Base-by-base conservation (phyloP, 2,113 vertebrate species). In the Labeo catla region DNA sequence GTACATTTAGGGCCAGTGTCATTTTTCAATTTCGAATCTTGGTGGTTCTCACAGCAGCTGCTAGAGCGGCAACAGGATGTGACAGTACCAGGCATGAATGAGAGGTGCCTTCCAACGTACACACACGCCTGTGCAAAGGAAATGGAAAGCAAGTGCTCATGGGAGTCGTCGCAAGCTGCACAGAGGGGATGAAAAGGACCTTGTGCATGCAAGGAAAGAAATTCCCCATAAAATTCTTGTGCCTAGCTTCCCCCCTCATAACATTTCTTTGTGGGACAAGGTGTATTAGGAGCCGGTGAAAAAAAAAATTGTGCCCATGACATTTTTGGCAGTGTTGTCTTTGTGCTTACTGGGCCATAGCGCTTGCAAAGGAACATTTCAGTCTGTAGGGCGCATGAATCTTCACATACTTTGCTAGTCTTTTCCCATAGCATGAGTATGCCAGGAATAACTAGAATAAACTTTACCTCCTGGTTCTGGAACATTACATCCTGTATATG, bases 1-100 rank as follows among this genome's bases (percentile, higher is more conserved):
- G 73, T 68, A 87, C 81, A 90, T 87, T 91, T 78, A 84, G 72
- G 49, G 80, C 50, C 61, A 84, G 86, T 89, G 70, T 89, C 66
- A 49, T 89, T 89, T 87, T 88, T 90, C 80, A 85, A 74, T 90
- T 87, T 90, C 90, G 90, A 86, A 82, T 86, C 80, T 89, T 80
- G 83, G 85, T 68, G 21, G 82, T 86, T 87, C 81, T 86, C 28
- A 34, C 76, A 79, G 78, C 87, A 85, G 87, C 77, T 79, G 86
- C 87, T 88, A 34, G 57, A 84, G 76, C 79, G 68, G 90, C 65
- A 87, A 89, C 90, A 91, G 90, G 90, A 91, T 89, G 90, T 91
- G 88, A 91, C 91, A 87, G 79, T 91, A 87, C 86, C 61, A 68
- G 78, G 68, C 87, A 86, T 90, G 89, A 92, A 92, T 89, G 84